Base-by-base conservation (phyloP, 2,797 vertebrate genomes). In the Distichodus sexfasciatus region DNA sequence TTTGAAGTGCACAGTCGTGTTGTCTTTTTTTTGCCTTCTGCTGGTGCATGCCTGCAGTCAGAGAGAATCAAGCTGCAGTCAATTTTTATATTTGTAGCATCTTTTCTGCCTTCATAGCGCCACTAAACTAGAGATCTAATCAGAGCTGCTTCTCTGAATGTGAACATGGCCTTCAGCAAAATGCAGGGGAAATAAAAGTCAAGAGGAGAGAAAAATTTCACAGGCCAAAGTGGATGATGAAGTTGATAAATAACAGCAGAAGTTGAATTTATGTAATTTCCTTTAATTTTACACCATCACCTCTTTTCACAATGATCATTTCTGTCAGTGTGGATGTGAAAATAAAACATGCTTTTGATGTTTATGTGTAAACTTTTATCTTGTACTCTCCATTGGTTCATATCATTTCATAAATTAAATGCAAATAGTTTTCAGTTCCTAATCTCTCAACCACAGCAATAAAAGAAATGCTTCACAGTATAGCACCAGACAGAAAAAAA, bases 91-190 rank as follows among this genome's bases (percentile, higher is more conserved):
- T 85, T 67, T 72, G 58, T 57, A 74, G 75, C 59, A 75, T 82
- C 72, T 71, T 61, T 66, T 71, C 72, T 75, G 66, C 69, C 76
- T 80, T 71, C 69, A 55, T 68, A 77, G 76, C 77, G 71, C 60
- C 38, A 69, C 66, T 77, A 84, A 83, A 68, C 66, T 75, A 79
- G 54, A 73, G 73, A 82, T 81, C 36, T 79, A 81, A 84, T 84
- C 74, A 66, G 64, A 69, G 71, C 79, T 72, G 77, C 78, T 58
- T 74, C 69, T 79, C 65, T 87, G 82, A 81, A 84, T 83, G 76
- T 78, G 77, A 85, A 83, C 76, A 50, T 74, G 55, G 68, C 76
- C 75, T 62, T 70, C 55, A 64, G 80, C 23, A 0, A 40, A 79
- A 69, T 36, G 64, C 60, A 61, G 63, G 79, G 66, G 38, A 68